Conservation (phyloP, 2,113 vertebrate genomes). For the Miniopterus natalensis region DNA sequence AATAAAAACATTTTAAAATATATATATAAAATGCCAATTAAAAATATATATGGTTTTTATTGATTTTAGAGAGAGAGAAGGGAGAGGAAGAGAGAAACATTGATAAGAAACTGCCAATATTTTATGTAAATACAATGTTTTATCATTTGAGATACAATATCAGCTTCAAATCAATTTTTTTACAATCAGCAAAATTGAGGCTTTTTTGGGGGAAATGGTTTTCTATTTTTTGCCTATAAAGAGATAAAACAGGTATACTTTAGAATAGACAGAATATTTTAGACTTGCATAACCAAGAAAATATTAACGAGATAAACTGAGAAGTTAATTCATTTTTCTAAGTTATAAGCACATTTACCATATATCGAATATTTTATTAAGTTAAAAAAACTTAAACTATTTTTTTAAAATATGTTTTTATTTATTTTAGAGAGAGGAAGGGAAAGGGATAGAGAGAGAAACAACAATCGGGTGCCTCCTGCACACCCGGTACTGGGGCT, state of each 20-base stretch:
- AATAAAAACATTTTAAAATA: too few relatives aligned
- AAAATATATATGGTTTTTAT: too few relatives aligned
- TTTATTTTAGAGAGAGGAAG: too few relatives aligned
- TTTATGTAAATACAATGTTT: slow-evolving; percentile 36
- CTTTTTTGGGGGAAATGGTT: slow-evolving; percentile 11
- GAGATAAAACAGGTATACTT: slow-evolving; percentile 62
- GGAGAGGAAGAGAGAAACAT: too few relatives aligned
- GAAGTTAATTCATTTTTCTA: slow-evolving; percentile 12
- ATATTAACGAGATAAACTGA: neutral
- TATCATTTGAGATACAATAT: slow-evolving; percentile 6
- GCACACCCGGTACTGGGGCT: neutral
- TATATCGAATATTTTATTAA: slow-evolving; percentile 27
- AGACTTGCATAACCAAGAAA: slow-evolving; percentile 11
- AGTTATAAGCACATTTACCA: neutral
- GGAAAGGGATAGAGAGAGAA: neutral
- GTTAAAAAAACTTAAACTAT: neutral
- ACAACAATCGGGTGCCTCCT: neutral
- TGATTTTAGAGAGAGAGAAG: too few relatives aligned
- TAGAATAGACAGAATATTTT: slow-evolving; percentile 16
- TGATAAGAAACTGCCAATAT: neutral
- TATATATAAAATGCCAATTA: too few relatives aligned
- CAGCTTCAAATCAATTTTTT: slow-evolving; percentile 35
- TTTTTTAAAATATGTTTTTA: neutral
- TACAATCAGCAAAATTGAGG: slow-evolving; percentile 23
- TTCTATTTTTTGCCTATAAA: slow-evolving; percentile 48